phyloP scores from a whole-genome alignment of 2,888 invertebrate genomes.

The Drosophila formosana region DNA sequence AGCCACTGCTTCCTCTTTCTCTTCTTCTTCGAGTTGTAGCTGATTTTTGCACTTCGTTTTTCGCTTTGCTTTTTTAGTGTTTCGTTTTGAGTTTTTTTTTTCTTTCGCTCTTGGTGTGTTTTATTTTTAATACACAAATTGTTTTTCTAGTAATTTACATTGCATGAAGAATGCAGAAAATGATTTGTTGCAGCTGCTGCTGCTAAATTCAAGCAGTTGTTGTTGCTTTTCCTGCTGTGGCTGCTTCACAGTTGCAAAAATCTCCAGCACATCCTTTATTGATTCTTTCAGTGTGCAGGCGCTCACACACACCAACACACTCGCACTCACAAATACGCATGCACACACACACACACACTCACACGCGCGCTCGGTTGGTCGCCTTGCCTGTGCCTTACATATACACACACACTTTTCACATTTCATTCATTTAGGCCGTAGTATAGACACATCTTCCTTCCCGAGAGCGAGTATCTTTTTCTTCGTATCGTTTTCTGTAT shows the following conservation, averaged over 20 bases:
- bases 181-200: constrained; percentile 28
- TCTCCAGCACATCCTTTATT: constrained; percentile 81
- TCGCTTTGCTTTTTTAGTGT: constrained; percentile 19
- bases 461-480: constrained; percentile 41
- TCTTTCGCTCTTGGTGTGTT: constrained; percentile 16
- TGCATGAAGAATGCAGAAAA: constrained; percentile 4
- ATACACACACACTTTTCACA: constrained; percentile 47
- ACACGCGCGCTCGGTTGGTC: constrained; percentile 30
- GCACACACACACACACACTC: constrained; percentile 29
- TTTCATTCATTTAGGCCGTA: constrained; percentile 75
- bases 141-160: constrained; percentile 7
- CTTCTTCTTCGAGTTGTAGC: constrained; percentile 1
- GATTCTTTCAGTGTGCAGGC: constrained; percentile 77
- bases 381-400: constrained; percentile 32
- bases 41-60: constrained; percentile 10
- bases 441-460: constrained; percentile 75
- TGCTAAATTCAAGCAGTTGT: constrained; percentile 22
- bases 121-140: constrained; percentile 12
- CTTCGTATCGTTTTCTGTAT: not conserved
- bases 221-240: constrained; percentile 13
- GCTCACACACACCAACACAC: constrained; percentile 35
- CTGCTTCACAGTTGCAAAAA: constrained; percentile 60
- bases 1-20: not conserved
- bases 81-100: constrained; percentile 13
- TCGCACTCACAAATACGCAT: constrained; percentile 26